Base-by-base conservation (phyloP, 2,888 invertebrate genomes). In the Euzophera pinguis region DNA sequence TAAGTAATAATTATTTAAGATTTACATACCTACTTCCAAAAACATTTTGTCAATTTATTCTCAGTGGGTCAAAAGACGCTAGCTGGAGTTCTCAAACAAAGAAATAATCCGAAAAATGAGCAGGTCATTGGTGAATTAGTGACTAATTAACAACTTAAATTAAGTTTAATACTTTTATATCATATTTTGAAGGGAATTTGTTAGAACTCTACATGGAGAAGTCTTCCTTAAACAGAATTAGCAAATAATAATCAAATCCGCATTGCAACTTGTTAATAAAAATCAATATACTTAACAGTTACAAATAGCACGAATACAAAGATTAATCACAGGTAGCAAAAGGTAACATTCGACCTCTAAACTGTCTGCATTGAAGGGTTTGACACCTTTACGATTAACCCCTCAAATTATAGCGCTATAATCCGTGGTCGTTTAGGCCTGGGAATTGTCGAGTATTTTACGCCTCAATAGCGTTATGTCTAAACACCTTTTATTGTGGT, bases 391-490 rank as follows among this genome's bases (percentile, higher is more conserved):
- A 50, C 58, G 67, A 72, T 78, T 80, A 81, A 76, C 82, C 78
- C 75, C 74, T 70, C 64, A 64, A 73, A 71, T 60, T 63, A 61
- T 58, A 45, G 62, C 43, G 35, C 37, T 12, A 51, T 50, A 50
- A 50, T 42, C 60, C 59, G 69, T 64, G 63, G 58, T 65, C 59
- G 60, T 60, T 63, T 70, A 72, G 59, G 62, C 69, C 75, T 89
- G 88, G 86, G 88, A 89, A 88, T 76, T 71, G 76, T 67, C 63
- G 57, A 69, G 75, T 65, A 79, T 80, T 84, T 85, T 81, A 77
- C 71, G 72, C 76, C 71, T 85, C 65, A 86, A 85, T 83, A 67
- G 73, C 42, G 65, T 13, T 61, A 60, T 74, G 73, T 83, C 79
- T 68, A 86, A 86, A 86, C 81, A 84, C 75, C 66, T 67, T 61